Base-by-base conservation (phyloP, 2,113 vertebrate genomes). In the Gallinago jamesoni region DNA sequence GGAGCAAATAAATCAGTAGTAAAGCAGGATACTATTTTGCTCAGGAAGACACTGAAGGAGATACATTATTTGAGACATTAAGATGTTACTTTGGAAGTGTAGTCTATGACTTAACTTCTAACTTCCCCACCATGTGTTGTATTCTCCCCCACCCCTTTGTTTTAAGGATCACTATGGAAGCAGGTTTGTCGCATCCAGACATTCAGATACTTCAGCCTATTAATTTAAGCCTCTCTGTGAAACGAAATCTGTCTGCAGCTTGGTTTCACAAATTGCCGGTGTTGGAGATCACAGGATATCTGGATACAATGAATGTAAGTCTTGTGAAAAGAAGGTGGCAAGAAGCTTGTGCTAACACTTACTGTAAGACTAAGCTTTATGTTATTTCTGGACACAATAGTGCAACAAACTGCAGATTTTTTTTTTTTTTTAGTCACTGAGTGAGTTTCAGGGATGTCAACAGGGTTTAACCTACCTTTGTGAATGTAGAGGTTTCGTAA, bases 161-260 rank as follows among this genome's bases (percentile, higher is more conserved):
- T 91, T 95, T 25, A 75, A 99, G 99, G 96, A 98, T 98, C 18
- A 96, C 96, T 30, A 63, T 99, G 84, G 98, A 97, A 55, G 91
- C 43, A 33, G 97, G 93, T 37, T 35, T 91, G 13, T 90, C 94
- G 2, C 95, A 98, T 94, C 94, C 97, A 25, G 98, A 99, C 91
- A 96, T 99, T 39, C 97, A 99, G 84, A 98, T 99, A 70, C 98
- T 99, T 79, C 97, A 98, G 84, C 99, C 99, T n/a, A 98, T 99
- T 96, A 99, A 99, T 96, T 87, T 99, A 45, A 98, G 99, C 83
- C 97, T 99, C 25, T 97, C 96, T 23, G 96, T 99, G 93, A 98
- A 98, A 90, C 97, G 99, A 24, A 99, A 99, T 97, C 97, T 99
- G 19, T 98, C 99, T 70, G 98, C 99, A 50, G 83, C 98, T 81